Evolutionary conservation across 1,140 invertebrate species (phyloP).

Genomic region (Sipha flava): DNA sequence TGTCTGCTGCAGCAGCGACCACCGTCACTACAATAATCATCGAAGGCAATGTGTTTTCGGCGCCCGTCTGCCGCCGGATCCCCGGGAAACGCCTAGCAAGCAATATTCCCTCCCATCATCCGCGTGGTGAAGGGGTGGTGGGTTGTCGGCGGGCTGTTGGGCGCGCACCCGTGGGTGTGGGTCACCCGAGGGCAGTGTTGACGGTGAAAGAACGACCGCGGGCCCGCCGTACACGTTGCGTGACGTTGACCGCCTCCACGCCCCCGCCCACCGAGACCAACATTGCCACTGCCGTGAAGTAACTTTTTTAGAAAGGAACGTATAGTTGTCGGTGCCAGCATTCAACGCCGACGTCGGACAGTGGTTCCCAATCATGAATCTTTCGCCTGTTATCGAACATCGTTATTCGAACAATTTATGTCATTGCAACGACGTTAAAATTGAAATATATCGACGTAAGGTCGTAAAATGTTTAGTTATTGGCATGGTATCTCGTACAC

Average conservation of each 20-base stretch:
- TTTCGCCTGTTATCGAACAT: no score
- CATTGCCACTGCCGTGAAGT: no score
- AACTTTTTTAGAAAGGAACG: background rate
- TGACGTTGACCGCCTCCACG: slow-evolving; percentile 25
- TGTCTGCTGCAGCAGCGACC: background rate
- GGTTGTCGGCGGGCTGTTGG: background rate
- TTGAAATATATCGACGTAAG: no score
- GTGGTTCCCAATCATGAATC: background rate
- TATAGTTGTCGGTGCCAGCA: background rate
- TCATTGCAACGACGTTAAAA: no score
- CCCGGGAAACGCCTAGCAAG: slow-evolving; percentile 15
- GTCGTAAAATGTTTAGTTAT: no score
- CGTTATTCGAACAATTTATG: no score
- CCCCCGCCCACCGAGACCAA: slow-evolving; percentile 7
- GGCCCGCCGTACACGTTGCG: background rate
- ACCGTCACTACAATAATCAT: no score
- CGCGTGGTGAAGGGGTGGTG: background rate
- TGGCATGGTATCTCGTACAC: no score
- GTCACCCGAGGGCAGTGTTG: slow-evolving; percentile 5
- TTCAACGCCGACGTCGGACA: background rate
- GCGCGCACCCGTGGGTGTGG: slow-evolving; percentile 30
- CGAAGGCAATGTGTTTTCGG: background rate
- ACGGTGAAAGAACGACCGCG: background rate
- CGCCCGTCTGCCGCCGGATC: background rate
- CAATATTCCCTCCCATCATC: slow-evolving; percentile 26